phyloP scores from a whole-genome alignment of 1,140 invertebrate species.

The Zaprionus taronus region DNA sequence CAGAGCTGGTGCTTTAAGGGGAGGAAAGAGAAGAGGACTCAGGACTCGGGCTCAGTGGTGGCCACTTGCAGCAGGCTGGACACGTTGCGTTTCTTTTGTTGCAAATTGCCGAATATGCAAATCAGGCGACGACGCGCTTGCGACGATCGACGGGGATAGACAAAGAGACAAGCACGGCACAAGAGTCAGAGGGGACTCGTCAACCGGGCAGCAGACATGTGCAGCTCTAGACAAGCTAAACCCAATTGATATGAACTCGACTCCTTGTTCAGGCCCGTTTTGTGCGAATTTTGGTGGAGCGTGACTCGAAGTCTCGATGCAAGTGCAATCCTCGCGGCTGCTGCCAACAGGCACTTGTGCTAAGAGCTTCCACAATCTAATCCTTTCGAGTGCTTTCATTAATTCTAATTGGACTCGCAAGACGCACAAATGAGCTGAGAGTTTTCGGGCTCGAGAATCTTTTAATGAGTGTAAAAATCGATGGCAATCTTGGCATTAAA shows the following conservation, averaged over 20 bases:
- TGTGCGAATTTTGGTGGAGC: constrained; percentile 56
- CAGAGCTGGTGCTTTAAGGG: constrained; percentile 59
- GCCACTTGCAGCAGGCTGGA: constrained; percentile 40
- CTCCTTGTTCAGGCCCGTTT: constrained; percentile 40
- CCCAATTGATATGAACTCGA: not conserved
- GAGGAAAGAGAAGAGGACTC: not conserved
- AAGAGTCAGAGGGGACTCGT: no score
- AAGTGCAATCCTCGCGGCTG: constrained; percentile 6
- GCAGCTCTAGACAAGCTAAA: constrained; percentile 25
- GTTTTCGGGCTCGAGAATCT: constrained; percentile 41
- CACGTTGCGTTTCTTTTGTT: constrained; percentile 79
- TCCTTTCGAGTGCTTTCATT: constrained; percentile 36
- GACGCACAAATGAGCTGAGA: constrained; percentile 46
- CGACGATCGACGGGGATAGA: constrained; percentile 54
- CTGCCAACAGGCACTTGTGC: constrained; percentile 51
- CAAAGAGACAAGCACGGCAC: constrained; percentile 2
- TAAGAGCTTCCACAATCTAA: constrained; percentile 49
- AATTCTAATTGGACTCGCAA: constrained; percentile 65
- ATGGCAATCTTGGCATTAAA: constrained; percentile 14
- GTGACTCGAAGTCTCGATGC: constrained; percentile 43
- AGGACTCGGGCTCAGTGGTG: not conserved
- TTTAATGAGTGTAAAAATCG: constrained; percentile 50
- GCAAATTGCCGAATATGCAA: constrained; percentile 79
- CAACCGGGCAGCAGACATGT: no score
- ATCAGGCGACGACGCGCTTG: constrained; percentile 51